phyloP scores from a whole-genome alignment of 2,113 vertebrate genomes.

The Podarcis cretensis region DNA sequence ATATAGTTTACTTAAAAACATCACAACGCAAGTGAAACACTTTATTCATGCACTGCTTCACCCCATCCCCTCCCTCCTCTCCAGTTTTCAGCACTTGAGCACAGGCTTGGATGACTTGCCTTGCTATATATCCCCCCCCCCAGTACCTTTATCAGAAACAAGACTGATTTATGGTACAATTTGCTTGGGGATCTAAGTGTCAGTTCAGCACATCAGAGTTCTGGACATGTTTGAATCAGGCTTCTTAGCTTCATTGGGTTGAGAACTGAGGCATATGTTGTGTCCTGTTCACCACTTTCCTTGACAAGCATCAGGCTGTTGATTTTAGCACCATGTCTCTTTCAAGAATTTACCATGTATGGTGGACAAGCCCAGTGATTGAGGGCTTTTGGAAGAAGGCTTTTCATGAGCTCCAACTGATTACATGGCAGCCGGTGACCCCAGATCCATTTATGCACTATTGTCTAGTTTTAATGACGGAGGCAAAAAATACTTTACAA shows the following conservation, averaged over 20 bases:
- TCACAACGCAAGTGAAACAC: constrained; percentile 65
- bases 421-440: no score
- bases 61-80: constrained; percentile 41
- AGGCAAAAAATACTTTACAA: no score
- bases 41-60: constrained; percentile 58
- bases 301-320: background rate
- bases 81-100: constrained; percentile 31
- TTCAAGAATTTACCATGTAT: no score
- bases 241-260: background rate
- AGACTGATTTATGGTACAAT: background rate
- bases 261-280: background rate
- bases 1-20: constrained; percentile 70
- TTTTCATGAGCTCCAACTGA: no score
- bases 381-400: no score
- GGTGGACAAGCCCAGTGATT: no score
- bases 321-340: background rate
- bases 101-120: constrained; percentile 36
- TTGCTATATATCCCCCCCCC: constrained; percentile 25
- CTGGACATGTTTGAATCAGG: background rate
- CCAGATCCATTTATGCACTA: no score
- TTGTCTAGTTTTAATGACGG: no score
- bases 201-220: background rate
- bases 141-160: background rate
- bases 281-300: background rate
- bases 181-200: constrained; percentile 17